Percentiles rank a stretch among this genome's conserved stretches.
phyloP scores from a whole-genome alignment of 2,113 vertebrate species.

The Malurus elegans region DNA sequence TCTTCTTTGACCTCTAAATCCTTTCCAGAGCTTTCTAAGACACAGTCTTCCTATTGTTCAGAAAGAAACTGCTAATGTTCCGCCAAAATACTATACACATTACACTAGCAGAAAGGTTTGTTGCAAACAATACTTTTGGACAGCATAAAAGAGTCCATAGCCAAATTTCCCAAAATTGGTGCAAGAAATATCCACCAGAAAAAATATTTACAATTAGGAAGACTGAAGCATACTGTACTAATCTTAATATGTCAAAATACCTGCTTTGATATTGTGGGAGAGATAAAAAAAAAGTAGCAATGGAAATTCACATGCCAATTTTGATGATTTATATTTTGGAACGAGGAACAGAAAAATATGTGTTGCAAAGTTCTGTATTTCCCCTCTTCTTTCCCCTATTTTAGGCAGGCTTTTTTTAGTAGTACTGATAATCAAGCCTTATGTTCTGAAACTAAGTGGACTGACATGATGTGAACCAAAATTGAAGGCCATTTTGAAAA shows the following conservation, averaged over 20 bases:
- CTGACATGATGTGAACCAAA: not conserved
- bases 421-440: not conserved
- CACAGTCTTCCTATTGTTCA: conserved; percentile 58
- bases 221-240: not conserved
- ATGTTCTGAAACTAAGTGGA: not conserved
- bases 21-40: conserved; percentile 63
- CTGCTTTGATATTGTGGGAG: not conserved
- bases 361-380: not conserved
- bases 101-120: not conserved
- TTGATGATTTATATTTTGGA: not conserved
- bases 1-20: conserved; percentile 68
- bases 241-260: not conserved
- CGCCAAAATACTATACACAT: not conserved
- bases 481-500: not conserved
- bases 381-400: not conserved
- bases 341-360: not conserved
- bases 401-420: not conserved
- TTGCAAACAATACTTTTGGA: not conserved
- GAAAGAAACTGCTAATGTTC: not conserved
- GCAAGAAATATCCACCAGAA: not conserved
- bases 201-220: not conserved
- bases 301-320: not conserved
- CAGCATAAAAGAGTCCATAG: not conserved
- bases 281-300: not conserved
- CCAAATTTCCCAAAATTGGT: not conserved